A percentile compares a stretch with the other conserved stretches of the same genome.
phyloP scores from a whole-genome alignment of 1,140 invertebrate species.

The Bombus cullumanus region DNA sequence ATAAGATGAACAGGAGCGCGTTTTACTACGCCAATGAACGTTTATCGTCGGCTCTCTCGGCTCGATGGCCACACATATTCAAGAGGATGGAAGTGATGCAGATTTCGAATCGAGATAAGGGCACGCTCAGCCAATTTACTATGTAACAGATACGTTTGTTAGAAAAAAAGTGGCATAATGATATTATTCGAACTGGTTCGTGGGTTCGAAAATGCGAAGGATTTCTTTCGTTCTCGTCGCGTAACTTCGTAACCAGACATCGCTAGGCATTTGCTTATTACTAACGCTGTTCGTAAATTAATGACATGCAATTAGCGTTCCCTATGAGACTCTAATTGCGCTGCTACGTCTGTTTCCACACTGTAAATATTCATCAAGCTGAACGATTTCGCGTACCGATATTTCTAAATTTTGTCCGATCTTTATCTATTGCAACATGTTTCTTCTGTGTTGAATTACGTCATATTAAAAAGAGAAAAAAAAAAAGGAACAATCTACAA shows the following conservation, averaged over 20 bases:
- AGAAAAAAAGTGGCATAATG: neutral
- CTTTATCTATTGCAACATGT: no score
- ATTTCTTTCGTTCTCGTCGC: neutral
- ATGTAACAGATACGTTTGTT: neutral
- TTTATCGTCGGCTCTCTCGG: neutral
- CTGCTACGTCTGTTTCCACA: no score
- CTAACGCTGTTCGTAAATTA: neutral
- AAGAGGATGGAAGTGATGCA: conserved; percentile 1
- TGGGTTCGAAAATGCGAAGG: neutral
- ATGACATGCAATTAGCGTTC: conserved; percentile 11
- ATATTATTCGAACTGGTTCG: conserved; percentile 10
- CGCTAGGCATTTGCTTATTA: neutral
- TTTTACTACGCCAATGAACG: neutral
- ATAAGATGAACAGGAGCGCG: neutral
- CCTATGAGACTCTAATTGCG: neutral
- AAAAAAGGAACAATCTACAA: neutral
- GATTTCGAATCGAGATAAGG: conserved; percentile 1
- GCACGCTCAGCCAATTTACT: neutral
- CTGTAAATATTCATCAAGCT: neutral
- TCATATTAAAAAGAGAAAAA: neutral
- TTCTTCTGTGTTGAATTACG: neutral
- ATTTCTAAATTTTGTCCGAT: no score
- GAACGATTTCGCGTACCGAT: neutral
- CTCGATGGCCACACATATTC: no score
- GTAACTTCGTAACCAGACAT: neutral